Conservation (phyloP, 92 coral and sea anemone genomes). For the Plumapathes pennacea region DNA sequence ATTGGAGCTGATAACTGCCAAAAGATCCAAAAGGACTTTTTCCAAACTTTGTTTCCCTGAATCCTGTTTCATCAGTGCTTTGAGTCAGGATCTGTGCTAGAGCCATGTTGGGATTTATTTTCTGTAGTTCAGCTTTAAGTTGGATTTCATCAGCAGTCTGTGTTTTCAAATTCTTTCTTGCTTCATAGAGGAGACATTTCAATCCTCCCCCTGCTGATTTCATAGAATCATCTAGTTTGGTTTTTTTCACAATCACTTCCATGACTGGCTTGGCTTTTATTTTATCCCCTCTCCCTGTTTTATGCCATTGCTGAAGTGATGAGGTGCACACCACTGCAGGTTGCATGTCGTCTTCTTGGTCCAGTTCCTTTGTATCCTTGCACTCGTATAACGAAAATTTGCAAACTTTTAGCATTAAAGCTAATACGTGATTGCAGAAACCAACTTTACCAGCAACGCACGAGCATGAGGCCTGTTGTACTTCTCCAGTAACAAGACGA, state of each 20-base stretch:
- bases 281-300: constrained; percentile 51
- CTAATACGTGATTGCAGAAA: constrained; percentile 32
- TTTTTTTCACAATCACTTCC: constrained; percentile 51
- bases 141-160: constrained; percentile 19
- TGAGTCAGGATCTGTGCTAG: constrained; percentile 33
- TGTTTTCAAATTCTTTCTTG: constrained; percentile 26
- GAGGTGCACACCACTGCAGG: constrained; percentile 64
- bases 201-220: constrained; percentile 19
- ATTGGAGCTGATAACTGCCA: constrained; percentile 55
- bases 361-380: constrained; percentile 32
- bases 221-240: constrained; percentile 12
- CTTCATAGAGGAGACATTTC: constrained; percentile 48
- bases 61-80: background rate
- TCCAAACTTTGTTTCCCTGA: constrained; percentile 43
- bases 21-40: constrained; percentile 53
- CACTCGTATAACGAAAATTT: constrained; percentile 56
- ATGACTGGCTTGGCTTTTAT: constrained; percentile 62
- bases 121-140: constrained; percentile 22
- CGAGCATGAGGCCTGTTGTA: constrained; percentile 20
- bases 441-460: constrained; percentile 34
- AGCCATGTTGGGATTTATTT: constrained; percentile 41
- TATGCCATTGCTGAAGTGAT: constrained; percentile 62
- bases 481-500: constrained; percentile 28
- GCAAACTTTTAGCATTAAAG: constrained; percentile 47
- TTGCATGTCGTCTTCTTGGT: constrained; percentile 47